phyloP scores from a whole-genome alignment of 92 coral and sea anemone genomes.

The Pocillopora meandrina region DNA sequence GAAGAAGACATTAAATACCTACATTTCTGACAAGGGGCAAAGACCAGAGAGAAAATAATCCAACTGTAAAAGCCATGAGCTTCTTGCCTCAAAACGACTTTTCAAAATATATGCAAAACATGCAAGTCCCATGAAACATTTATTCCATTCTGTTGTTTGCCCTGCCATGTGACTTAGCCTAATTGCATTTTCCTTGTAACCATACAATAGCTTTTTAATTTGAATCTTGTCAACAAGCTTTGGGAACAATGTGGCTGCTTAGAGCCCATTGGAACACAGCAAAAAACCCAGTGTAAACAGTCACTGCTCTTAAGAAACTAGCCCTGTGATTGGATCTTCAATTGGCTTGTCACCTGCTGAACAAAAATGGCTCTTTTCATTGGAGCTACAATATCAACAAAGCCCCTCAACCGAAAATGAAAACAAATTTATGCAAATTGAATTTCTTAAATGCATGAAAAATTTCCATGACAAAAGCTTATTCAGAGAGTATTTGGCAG shows the following conservation, averaged over 20 bases:
- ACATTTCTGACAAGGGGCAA: constrained; percentile 37
- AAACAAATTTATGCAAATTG: constrained; percentile 76
- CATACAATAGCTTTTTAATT: constrained; percentile 79
- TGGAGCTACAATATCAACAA: constrained; percentile 60
- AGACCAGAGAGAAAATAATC: constrained; percentile 39
- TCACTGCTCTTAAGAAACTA: constrained; percentile 42
- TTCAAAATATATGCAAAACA: constrained; percentile 94
- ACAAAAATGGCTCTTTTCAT: constrained; percentile 46
- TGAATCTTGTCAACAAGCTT: constrained; percentile 89
- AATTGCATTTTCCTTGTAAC: constrained; percentile 92
- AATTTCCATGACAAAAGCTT: constrained; percentile 78
- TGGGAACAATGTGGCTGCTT: constrained; percentile 71
- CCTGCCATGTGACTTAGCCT: constrained; percentile 89
- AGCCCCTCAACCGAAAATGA: constrained; percentile 41
- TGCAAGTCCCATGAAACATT: constrained; percentile 97
- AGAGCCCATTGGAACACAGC: constrained; percentile 75
- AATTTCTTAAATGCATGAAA: constrained; percentile 64
- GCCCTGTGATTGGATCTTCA: constrained; percentile 63
- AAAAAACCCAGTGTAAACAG: constrained; percentile 59
- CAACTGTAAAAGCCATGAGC: constrained; percentile 64
- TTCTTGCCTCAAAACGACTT: constrained; percentile 77
- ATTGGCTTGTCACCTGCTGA: constrained; percentile 80
- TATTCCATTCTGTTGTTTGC: constrained; percentile 84
- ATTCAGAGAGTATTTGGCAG: constrained; percentile 32
- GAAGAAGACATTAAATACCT: constrained; percentile 49